These are phyloP conservation scores for Ptilodon capucinus DNA, from an alignment of 2,888 invertebrate species.

Conservation along the genomic window DNA sequence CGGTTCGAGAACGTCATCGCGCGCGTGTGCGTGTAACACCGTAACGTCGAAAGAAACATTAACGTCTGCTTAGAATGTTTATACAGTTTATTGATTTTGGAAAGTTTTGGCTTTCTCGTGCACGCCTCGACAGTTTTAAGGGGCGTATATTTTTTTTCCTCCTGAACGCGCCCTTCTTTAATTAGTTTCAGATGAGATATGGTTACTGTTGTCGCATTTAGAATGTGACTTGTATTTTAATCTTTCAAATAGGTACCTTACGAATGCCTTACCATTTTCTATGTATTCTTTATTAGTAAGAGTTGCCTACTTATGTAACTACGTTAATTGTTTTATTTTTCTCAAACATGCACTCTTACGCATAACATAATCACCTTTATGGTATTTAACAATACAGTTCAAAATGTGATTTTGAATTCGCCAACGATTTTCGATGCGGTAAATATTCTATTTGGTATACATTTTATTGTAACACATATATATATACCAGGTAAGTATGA, in stretches of 20 bases:
- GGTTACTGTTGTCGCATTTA: constrained; percentile 3
- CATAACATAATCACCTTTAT: no score
- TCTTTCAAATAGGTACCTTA: background rate
- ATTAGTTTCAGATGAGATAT: constrained; percentile 17
- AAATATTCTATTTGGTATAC: no score
- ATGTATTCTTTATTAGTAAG: no score
- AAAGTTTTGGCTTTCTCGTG: constrained; percentile 44
- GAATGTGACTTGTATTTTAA: constrained; percentile 4
- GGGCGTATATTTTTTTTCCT: constrained; percentile 32
- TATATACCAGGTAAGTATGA: no score
- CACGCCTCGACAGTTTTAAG: constrained; percentile 26
- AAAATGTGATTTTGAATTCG: no score
- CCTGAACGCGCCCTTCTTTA: constrained; percentile 14
- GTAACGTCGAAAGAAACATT: constrained; percentile 44
- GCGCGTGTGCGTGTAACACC: constrained; percentile 19
- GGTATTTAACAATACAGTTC: no score
- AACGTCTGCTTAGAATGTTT: constrained; percentile 49
- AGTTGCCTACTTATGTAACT: no score
- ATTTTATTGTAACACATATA: no score
- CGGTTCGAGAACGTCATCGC: background rate
- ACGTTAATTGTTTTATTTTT: no score
- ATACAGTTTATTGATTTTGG: constrained; percentile 58
- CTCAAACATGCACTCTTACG: no score
- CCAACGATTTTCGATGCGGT: no score
- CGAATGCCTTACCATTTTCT: background rate